Percentiles rank a stretch among this genome's conserved stretches.
phyloP scores from a whole-genome alignment of 2,888 invertebrate genomes.

The Pollenia angustigena region DNA sequence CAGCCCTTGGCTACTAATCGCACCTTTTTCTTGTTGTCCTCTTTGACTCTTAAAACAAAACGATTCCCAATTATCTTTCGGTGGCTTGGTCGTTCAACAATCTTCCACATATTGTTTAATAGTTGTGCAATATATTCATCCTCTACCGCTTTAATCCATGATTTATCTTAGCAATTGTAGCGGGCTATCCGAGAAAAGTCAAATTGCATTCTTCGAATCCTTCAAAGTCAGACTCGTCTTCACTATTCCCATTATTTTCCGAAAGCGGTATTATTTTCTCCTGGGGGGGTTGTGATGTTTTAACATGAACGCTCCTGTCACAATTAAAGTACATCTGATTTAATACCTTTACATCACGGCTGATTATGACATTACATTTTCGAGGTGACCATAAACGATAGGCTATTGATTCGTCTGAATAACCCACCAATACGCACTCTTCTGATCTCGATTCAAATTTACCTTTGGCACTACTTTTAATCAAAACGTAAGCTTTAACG shows the following conservation, averaged over 20 bases:
- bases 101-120: constrained; percentile 65
- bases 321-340: background rate
- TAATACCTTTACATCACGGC: constrained; percentile 41
- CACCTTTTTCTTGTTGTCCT: too few relatives aligned
- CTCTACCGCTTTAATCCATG: constrained; percentile 9
- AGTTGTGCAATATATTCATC: constrained; percentile 65
- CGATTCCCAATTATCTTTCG: constrained; percentile 66
- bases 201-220: constrained; percentile 25
- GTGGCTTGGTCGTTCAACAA: constrained; percentile 54
- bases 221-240: constrained; percentile 8
- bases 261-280: too few relatives aligned
- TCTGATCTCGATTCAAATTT: constrained; percentile 56
- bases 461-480: constrained; percentile 32
- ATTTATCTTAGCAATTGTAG: background rate
- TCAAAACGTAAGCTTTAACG: constrained; percentile 34
- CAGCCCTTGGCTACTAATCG: too few relatives aligned
- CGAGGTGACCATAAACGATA: constrained; percentile 48
- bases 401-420: constrained; percentile 39
- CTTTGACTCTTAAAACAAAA: constrained; percentile 59
- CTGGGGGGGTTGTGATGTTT: too few relatives aligned
- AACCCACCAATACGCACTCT: constrained; percentile 40
- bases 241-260: too few relatives aligned
- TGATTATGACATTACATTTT: constrained; percentile 28
- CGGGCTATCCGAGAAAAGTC: background rate
- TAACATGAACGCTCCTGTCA: too few relatives aligned